A percentile compares a stretch with the other conserved stretches of the same genome.
These are phyloP conservation scores for Sebastes goodei DNA, from an alignment of 2,797 vertebrate genomes.

Conservation along the genomic window DNA sequence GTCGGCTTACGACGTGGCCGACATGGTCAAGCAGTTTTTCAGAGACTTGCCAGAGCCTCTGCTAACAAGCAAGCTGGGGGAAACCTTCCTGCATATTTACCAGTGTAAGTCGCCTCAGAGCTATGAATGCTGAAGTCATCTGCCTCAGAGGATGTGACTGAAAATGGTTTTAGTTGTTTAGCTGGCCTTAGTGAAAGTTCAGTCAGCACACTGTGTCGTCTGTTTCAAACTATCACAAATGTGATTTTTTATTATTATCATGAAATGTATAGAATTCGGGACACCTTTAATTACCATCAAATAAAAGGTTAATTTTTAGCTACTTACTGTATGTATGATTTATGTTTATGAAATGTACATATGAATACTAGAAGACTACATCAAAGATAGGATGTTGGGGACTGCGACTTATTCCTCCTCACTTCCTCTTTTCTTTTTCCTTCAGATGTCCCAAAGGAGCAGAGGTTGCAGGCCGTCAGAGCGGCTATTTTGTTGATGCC, in stretches of 20 bases:
- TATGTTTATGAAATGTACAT: background rate
- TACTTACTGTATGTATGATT: background rate
- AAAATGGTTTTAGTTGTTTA: background rate
- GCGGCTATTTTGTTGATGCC: slow-evolving; percentile 95
- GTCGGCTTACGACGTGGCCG: slow-evolving; percentile 95
- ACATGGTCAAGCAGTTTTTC: slow-evolving; percentile 99
- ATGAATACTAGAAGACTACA: background rate
- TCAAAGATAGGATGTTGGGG: background rate
- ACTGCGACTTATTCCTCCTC: background rate
- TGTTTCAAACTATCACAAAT: background rate
- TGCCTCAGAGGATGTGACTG: background rate
- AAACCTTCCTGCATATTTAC: slow-evolving; percentile 98
- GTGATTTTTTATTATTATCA: background rate
- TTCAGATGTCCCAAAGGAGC: slow-evolving; percentile 94
- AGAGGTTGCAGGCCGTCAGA: slow-evolving; percentile 91
- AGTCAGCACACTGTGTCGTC: background rate
- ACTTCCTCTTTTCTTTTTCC: background rate
- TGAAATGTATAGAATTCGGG: background rate
- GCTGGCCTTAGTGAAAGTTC: background rate
- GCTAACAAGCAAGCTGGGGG: slow-evolving; percentile 94
- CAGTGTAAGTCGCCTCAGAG: slow-evolving; percentile 87
- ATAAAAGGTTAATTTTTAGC: background rate
- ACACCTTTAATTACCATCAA: background rate
- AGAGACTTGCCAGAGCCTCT: slow-evolving; percentile 95
- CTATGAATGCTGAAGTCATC: background rate